These are phyloP conservation scores for Tetragonula clypearis DNA, from an alignment of 1,140 invertebrate species.

Conservation along the genomic window DNA sequence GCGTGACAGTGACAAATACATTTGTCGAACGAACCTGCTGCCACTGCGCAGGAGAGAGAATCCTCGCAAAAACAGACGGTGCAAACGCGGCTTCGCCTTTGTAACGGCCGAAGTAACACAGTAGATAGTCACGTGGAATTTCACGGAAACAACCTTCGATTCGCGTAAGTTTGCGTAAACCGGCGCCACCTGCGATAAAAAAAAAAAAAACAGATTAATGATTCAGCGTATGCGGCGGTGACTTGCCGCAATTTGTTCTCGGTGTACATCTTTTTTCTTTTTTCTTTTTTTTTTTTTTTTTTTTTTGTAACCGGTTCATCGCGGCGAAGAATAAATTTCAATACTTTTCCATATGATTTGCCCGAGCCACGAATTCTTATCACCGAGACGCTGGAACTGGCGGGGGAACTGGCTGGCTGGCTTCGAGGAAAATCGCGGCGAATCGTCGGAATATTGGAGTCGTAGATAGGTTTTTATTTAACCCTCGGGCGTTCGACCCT, in stretches of 20 bases:
- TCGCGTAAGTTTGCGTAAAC: conserved; percentile 13
- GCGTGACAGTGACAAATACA: background rate
- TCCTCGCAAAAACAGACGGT: background rate
- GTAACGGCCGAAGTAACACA: background rate
- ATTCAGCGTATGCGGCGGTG: background rate
- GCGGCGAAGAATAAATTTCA: background rate
- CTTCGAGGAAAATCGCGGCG: no score
- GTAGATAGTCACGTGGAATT: background rate
- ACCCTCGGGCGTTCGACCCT: no score
- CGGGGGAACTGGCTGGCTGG: no score
- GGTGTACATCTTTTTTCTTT: background rate
- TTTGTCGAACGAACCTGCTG: no score
- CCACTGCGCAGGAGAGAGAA: background rate
- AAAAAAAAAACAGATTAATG: background rate
- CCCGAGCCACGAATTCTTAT: no score
- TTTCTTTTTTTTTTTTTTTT: background rate
- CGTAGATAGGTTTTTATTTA: no score
- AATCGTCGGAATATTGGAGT: no score
- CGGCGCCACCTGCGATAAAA: conserved; percentile 2
- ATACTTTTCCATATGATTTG: background rate
- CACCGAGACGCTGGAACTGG: no score
- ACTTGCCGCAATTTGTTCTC: background rate
- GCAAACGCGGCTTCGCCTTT: background rate
- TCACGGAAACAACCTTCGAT: conserved; percentile 3
- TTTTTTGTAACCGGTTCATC: background rate